phyloP scores from a whole-genome alignment of 2,797 vertebrate genomes.

The Antennarius maculatus region DNA sequence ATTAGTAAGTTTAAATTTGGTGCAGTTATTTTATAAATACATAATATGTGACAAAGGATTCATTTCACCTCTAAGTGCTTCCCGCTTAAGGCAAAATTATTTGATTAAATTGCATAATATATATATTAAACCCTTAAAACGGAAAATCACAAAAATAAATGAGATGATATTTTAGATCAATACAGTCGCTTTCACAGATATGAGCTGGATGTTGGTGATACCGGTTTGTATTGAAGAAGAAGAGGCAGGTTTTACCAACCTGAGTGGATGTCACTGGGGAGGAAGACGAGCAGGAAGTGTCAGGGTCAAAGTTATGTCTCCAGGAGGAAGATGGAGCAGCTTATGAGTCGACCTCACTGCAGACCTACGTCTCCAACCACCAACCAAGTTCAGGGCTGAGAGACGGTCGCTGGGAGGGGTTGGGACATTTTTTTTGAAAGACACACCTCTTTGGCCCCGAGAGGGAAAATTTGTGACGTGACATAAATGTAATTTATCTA shows the following conservation, averaged over 20 bases:
- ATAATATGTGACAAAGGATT: neutral
- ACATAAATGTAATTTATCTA: conserved; percentile 6
- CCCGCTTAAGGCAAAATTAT: neutral
- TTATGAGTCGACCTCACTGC: conserved; percentile 19
- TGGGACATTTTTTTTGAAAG: conserved; percentile 66
- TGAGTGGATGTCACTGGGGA: conserved; percentile 41
- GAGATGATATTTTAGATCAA: conserved; percentile 9
- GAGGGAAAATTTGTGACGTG: conserved; percentile 28
- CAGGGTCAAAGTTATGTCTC: conserved; percentile 1
- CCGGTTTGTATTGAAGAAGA: neutral
- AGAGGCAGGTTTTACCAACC: conserved; percentile 61
- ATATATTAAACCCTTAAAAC: neutral
- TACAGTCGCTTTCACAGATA: neutral
- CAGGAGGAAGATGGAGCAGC: conserved; percentile 31
- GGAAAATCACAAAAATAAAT: neutral
- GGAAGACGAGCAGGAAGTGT: neutral
- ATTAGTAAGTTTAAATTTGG: neutral
- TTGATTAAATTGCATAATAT: neutral
- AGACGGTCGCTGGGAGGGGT: conserved; percentile 75
- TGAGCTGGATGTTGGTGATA: neutral
- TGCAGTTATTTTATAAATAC: neutral
- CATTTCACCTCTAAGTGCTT: neutral
- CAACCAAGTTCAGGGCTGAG: conserved; percentile 70
- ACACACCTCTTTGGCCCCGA: conserved; percentile 77
- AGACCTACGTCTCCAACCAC: conserved; percentile 64